These are phyloP conservation scores for Siniperca scherzeri DNA, from an alignment of 2,797 vertebrate genomes.

Conservation along the genomic window DNA sequence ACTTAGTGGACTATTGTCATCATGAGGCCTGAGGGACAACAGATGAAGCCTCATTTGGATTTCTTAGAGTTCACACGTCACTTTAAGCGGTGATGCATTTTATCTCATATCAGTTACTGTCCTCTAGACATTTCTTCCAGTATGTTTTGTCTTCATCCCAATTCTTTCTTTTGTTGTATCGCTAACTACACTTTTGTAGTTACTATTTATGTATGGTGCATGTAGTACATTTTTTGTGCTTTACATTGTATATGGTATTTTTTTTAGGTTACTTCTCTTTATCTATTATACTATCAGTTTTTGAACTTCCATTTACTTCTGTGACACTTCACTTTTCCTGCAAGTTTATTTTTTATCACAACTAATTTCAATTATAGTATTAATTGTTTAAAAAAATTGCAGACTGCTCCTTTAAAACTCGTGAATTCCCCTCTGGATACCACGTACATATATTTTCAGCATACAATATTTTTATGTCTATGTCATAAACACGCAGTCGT, in stretches of 20 bases:
- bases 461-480: conserved; percentile 39
- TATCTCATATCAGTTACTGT: conserved; percentile 15
- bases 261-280: background rate
- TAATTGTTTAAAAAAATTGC: background rate
- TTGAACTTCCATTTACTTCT: background rate
- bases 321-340: background rate
- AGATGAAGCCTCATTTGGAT: conserved; percentile 66
- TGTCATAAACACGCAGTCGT: conserved; percentile 47
- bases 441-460: conserved; percentile 39
- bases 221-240: background rate
- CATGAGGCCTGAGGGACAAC: conserved; percentile 61
- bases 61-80: conserved; percentile 54
- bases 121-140: background rate
- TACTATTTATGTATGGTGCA: background rate
- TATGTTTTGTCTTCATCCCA: background rate
- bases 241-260: background rate
- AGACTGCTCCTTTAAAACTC: background rate
- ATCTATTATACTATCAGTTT: background rate
- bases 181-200: background rate
- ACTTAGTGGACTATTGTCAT: conserved; percentile 71
- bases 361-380: background rate
- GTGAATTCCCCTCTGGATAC: background rate
- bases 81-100: conserved; percentile 30
- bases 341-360: background rate
- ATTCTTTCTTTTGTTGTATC: background rate